Evolutionary conservation across 1,140 invertebrate species (phyloP), one percentile per base, ranked within the genome.

Genomic region (Ooceraea biroi): DNA sequence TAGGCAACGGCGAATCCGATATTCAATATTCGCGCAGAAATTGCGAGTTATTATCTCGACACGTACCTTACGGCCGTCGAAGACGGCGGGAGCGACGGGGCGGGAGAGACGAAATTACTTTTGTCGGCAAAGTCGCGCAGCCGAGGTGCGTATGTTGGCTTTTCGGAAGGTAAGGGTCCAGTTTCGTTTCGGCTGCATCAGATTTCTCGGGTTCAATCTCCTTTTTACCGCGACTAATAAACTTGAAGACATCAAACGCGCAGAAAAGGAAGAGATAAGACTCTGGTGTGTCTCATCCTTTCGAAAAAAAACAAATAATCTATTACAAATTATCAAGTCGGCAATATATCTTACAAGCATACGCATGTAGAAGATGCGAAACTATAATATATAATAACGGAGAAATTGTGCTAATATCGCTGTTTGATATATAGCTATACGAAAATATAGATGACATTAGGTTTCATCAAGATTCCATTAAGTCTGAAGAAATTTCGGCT

Each of bases 41-140:
- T 78, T 69, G 63, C 76, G 11, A 78, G 48, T 69, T 78, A 78
- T 78, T 78, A 78, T 57, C 76, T 41, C 63, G 76, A 78, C 76
- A 78, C 76, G 48, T 78, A 68, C 30, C 55, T 78, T 55, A 69
- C 30, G 14, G 22, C n/a, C 14, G 44, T 22, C 22, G 19, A 50
- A 22, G 22, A 8, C 2, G n/a, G 17, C 19, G 10, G n/a, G n/a
- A n/a, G n/a, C n/a, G n/a, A n/a, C n/a, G n/a, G n/a, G n/a, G n/a
- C n/a, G n/a, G n/a, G 25, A 69, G 25, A 22, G 17, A 19, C 5
- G 76, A 36, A 41, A 68, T 55, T 68, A 55, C 36, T 68, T 68
- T 78, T 22, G 74, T 68, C 74, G 22, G 36, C 12, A 55, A 57
- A 78, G 50, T 69, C 50, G 48, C 58, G 4, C 27, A 1, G 50